Percentiles rank a stretch among this genome's conserved stretches.
Evolutionary conservation across 92 coral and sea anemone genomes (phyloP).

Genomic region (Parazoanthus darwini): DNA sequence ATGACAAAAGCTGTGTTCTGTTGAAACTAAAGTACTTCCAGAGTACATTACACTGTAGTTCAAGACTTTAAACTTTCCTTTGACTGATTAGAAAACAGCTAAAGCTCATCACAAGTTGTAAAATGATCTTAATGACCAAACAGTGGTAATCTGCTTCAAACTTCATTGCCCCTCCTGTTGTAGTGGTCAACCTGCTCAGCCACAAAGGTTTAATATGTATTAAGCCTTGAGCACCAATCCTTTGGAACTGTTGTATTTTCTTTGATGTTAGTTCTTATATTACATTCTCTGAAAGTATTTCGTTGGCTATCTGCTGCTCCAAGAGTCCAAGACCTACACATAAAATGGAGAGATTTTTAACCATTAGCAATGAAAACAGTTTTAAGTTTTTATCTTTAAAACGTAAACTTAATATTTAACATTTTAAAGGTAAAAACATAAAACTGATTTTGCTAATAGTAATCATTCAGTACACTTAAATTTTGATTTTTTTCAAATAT

Average conservation of each 20-base stretch:
- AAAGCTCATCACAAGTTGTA: not conserved
- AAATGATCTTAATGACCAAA: too few species aligned
- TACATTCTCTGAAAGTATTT: slow-evolving; percentile 73
- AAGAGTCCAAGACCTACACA: slow-evolving; percentile 77
- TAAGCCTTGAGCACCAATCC: not conserved
- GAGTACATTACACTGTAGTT: not conserved
- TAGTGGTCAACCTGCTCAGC: not conserved
- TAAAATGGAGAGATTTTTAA: not conserved
- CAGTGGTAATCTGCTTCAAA: not conserved
- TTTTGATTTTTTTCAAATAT: too few species aligned
- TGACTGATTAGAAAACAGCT: not conserved
- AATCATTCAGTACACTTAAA: too few species aligned
- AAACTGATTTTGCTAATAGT: too few species aligned
- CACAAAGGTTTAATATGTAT: not conserved
- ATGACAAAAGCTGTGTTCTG: not conserved
- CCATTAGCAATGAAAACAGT: not conserved
- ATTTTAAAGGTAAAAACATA: too few species aligned
- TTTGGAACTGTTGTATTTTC: not conserved
- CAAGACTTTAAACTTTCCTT: not conserved
- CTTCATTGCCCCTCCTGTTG: not conserved
- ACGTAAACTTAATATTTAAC: too few species aligned
- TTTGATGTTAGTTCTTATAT: not conserved
- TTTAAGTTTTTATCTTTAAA: not conserved
- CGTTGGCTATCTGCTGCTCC: slow-evolving; percentile 90
- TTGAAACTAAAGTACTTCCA: not conserved